Evolutionary conservation across 1,140 invertebrate genomes (phyloP), one percentile per base, ranked within the genome.

Genomic region (Cyphomyrmex costatus): DNA sequence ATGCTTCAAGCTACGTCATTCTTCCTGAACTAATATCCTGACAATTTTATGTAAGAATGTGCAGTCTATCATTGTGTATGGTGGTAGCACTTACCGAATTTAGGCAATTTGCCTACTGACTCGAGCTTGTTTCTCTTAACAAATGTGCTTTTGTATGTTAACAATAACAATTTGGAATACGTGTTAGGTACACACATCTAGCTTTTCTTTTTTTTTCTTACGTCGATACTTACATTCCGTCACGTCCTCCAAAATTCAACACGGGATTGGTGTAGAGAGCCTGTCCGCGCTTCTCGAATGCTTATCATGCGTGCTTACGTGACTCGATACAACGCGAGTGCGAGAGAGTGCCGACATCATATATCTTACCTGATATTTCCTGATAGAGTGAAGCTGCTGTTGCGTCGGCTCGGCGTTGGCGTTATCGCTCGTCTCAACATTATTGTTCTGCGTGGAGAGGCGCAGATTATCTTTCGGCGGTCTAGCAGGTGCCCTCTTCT

Each of bases 331-430:
- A 42, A 80, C 30, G 19, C 46, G n/a, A 56, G 58, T 2, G 42
- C 36, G 68, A 53, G 10, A 68, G 36, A 30, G 76, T 24, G 66
- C 19, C 63, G 68, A 60, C 33, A 10, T 12, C 36, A 10, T 74
- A n/a, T 51, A 76, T 46, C 86, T 63, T 96, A 98, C 98, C 97
- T 98, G 97, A 95, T 98, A 98, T 94, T 98, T 98, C 91, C 97
- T 97, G 93, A 99, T 98, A 92, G 98, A 97, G 90, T 98, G 97
- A 92, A 98, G 95, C 94, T 99, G 98, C 89, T 98, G 98, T 88
- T 97, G 96, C 71, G 97, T 98, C 27, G 97, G 97, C 89, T 97
- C 97, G 91, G 96, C 94, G 76, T 95, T 95, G 88, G 93, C 95
- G 92, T 95, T 94, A 87, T 95, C 95, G 61, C 92, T 93, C 66